Percentiles rank a stretch among this genome's conserved stretches.
phyloP scores from a whole-genome alignment of 2,113 vertebrate genomes.

The Sinocyclocheilus anophthalmus region DNA sequence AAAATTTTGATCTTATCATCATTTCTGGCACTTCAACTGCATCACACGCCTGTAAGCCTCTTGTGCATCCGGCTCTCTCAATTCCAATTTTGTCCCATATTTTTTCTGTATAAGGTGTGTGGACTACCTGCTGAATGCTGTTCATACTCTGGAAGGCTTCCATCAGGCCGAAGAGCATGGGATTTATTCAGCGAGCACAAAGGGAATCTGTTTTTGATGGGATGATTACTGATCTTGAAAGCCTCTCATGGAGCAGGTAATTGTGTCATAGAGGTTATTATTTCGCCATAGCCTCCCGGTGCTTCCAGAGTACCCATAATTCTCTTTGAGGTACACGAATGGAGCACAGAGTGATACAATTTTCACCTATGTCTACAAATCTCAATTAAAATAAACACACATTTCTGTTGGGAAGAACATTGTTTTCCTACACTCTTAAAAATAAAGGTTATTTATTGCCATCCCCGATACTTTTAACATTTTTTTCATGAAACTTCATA shows the following conservation, averaged over 20 bases:
- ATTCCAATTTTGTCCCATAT: background rate
- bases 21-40: conserved; percentile 6
- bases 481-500: too few relatives aligned
- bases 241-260: background rate
- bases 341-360: background rate
- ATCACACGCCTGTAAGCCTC: background rate
- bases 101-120: conserved; percentile 13
- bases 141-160: conserved; percentile 22
- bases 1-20: background rate
- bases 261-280: background rate
- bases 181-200: conserved; percentile 33
- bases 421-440: background rate
- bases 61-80: background rate
- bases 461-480: too few relatives aligned
- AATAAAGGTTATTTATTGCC: too few relatives aligned
- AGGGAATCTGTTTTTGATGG: conserved; percentile 20
- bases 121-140: conserved; percentile 10
- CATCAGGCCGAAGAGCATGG: background rate
- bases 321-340: conserved; percentile 13
- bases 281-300: background rate
- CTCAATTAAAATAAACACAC: background rate
- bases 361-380: background rate
- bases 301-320: conserved; percentile 14
- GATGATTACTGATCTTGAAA: conserved; percentile 18
- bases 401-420: too few relatives aligned